These are phyloP conservation scores for Temnothorax unifasciatus DNA, from an alignment of 2,888 invertebrate species.

Conservation along the genomic window DNA sequence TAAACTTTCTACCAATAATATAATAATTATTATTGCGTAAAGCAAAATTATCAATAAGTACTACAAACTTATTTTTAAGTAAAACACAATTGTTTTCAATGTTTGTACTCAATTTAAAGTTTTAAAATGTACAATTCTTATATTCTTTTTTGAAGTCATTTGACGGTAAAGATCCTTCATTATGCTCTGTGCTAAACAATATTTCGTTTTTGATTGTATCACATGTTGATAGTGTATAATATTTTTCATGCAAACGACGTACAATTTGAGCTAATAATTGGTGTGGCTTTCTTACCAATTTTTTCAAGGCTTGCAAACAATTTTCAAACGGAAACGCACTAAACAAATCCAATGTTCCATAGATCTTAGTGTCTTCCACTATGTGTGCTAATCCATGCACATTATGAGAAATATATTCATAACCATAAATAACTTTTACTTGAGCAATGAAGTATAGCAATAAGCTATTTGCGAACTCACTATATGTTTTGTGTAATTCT, in stretches of 20 bases:
- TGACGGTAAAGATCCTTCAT: constrained; percentile 11
- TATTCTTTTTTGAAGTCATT: background rate
- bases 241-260: background rate
- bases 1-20: constrained; percentile 4
- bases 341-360: constrained; percentile 45
- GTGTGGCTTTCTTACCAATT: constrained; percentile 50
- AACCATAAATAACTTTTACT: constrained; percentile 55
- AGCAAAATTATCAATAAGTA: constrained; percentile 18
- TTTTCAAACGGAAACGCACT: constrained; percentile 59
- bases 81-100: constrained; percentile 13
- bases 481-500: constrained; percentile 18
- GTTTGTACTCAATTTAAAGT: background rate
- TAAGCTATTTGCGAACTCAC: constrained; percentile 31
- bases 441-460: constrained; percentile 28
- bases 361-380: constrained; percentile 42
- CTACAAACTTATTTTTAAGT: background rate
- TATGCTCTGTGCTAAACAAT: background rate
- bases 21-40: constrained; percentile 6
- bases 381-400: constrained; percentile 59
- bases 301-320: constrained; percentile 51
- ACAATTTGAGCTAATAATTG: constrained; percentile 10
- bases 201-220: background rate
- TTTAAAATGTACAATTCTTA: constrained; percentile 1
- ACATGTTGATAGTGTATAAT: constrained; percentile 11
- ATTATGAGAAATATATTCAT: constrained; percentile 54